Evolutionary conservation across 1,140 invertebrate genomes (phyloP).

Genomic region (Rhizoglyphus robini): DNA sequence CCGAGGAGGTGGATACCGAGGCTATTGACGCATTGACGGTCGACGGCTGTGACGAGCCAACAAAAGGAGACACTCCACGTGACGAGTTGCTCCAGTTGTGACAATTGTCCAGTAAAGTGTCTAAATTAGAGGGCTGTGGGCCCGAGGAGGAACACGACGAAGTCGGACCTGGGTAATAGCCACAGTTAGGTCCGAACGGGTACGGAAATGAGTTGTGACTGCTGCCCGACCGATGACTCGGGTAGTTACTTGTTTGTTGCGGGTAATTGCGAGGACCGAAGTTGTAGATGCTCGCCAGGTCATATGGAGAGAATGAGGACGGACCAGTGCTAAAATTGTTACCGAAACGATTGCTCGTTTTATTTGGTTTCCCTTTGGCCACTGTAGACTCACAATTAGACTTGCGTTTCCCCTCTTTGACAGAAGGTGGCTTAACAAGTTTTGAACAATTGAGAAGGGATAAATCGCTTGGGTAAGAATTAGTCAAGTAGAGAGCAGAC

Average conservation of each 20-base stretch:
- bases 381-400: too few relatives aligned
- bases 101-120: not conserved
- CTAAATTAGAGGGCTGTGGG: not conserved
- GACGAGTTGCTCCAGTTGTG: not conserved
- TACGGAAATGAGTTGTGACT: not conserved
- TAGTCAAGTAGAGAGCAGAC: too few relatives aligned
- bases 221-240: not conserved
- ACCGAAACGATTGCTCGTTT: too few relatives aligned
- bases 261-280: not conserved
- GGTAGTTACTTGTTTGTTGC: not conserved
- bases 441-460: too few relatives aligned
- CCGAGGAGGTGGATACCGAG: not conserved
- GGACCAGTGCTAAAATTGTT: not conserved
- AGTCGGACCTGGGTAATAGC: not conserved
- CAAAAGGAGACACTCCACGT: not conserved
- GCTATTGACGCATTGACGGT: not conserved
- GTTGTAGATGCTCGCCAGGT: conserved; percentile 1
- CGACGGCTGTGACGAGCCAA: not conserved
- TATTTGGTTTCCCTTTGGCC: too few relatives aligned
- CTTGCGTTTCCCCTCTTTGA: too few relatives aligned
- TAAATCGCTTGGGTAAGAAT: too few relatives aligned
- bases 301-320: not conserved
- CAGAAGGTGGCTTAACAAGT: too few relatives aligned
- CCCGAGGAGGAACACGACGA: not conserved
- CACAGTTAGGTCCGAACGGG: not conserved